Percentiles rank a stretch among this genome's conserved stretches.
These are phyloP conservation scores for Erpetoichthys calabaricus DNA, from an alignment of 2,797 vertebrate genomes.

Conservation along the genomic window DNA sequence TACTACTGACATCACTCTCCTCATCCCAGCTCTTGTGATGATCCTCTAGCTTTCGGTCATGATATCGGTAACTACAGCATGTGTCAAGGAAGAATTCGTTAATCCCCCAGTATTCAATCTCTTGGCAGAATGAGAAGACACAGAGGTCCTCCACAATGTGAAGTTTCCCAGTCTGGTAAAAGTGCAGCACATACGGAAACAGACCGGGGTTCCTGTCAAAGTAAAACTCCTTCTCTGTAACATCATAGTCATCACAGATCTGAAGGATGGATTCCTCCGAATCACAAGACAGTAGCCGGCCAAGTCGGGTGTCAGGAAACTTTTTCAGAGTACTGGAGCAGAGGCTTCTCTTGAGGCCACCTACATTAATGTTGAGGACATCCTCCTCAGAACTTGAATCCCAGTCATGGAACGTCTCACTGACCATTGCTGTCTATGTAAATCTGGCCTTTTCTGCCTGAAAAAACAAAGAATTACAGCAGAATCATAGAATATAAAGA, in stretches of 20 bases:
- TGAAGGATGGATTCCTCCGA: constrained; percentile 82
- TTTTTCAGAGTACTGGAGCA: constrained; percentile 71
- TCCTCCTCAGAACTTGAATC: constrained; percentile 43
- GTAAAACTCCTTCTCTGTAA: constrained; percentile 80
- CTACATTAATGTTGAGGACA: constrained; percentile 81
- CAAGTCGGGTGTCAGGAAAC: constrained; percentile 87
- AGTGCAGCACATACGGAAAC: constrained; percentile 84
- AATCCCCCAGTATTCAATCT: constrained; percentile 97
- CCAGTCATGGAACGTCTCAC: constrained; percentile 52
- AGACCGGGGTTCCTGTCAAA: constrained; percentile 85
- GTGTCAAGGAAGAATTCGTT: constrained; percentile 85
- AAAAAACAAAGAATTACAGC: too few relatives aligned
- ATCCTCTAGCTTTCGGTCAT: constrained; percentile 77
- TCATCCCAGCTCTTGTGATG: constrained; percentile 81
- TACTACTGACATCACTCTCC: constrained; percentile 82
- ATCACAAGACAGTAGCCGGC: constrained; percentile 72
- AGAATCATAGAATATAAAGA: too few relatives aligned
- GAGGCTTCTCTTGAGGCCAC: constrained; percentile 73
- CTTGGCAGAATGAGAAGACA: constrained; percentile 94
- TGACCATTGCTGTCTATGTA: constrained; percentile 48
- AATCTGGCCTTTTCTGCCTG: too few relatives aligned
- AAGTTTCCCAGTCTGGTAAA: constrained; percentile 88
- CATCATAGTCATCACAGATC: constrained; percentile 91
- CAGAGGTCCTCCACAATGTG: constrained; percentile 93
- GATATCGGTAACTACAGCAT: constrained; percentile 89